phyloP scores from a whole-genome alignment of 1,140 invertebrate genomes.

The Amyelois transitella region DNA sequence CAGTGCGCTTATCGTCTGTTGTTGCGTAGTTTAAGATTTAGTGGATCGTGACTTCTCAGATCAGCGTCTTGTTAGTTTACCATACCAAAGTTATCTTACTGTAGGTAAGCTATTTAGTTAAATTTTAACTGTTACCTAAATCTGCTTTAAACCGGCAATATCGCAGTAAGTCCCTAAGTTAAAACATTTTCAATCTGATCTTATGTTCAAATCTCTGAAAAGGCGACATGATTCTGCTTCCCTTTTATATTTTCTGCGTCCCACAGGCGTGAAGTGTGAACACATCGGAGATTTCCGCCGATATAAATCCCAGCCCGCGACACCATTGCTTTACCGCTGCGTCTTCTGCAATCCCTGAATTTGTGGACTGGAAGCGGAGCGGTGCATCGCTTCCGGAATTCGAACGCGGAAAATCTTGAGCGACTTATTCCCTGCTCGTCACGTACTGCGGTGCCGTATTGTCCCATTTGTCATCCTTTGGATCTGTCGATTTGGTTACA shows the following conservation, averaged over 20 bases:
- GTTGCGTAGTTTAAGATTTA: not conserved
- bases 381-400: conserved; percentile 34
- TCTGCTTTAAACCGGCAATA: not conserved
- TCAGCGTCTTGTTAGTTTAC: no score
- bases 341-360: conserved; percentile 42
- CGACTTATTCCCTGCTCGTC: conserved; percentile 10
- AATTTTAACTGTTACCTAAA: not conserved
- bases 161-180: not conserved
- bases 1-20: not conserved
- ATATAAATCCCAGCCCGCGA: conserved; percentile 51
- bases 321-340: conserved; percentile 40
- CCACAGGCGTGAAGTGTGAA: conserved; percentile 40
- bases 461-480: conserved; percentile 13
- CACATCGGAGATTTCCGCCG: conserved; percentile 45
- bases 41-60: no score
- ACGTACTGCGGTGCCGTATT: conserved; percentile 15
- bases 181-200: not conserved
- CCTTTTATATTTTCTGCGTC: conserved; percentile 32
- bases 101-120: not conserved
- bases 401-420: conserved; percentile 20
- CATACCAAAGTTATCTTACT: no score
- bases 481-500: conserved; percentile 9
- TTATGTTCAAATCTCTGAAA: conserved; percentile 6
- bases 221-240: conserved; percentile 21
- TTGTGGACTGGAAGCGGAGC: conserved; percentile 37